Conservation (phyloP, 37 sponge, comb jelly and placozoan genomes). For the Crambe crambe region DNA sequence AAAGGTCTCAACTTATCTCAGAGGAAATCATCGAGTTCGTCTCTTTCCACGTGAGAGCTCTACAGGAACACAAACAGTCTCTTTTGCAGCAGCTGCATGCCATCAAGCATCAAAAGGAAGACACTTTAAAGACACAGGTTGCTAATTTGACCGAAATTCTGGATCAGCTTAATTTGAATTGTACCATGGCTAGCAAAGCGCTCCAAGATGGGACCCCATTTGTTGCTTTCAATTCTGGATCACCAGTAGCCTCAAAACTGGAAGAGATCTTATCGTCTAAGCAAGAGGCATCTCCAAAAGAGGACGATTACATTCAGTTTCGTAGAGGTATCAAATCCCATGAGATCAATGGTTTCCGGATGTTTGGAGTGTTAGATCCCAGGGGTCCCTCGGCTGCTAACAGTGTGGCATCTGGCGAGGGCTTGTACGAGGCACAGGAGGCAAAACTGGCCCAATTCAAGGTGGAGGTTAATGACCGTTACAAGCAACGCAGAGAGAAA, state of each 20-base stretch:
- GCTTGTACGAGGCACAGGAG: constrained; percentile 34
- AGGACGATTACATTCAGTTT: constrained; percentile 78
- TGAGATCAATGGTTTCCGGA: constrained; percentile 18
- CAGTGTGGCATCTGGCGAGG: constrained; percentile 24
- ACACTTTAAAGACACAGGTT: constrained; percentile 34
- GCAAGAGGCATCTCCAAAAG: constrained; percentile 31
- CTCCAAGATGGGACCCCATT: constrained; percentile 10
- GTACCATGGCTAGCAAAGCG: constrained; percentile 11
- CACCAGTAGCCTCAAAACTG: constrained; percentile 29
- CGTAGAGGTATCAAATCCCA: constrained; percentile 26
- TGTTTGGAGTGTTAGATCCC: constrained; percentile 62
- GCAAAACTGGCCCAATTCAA: constrained; percentile 19
- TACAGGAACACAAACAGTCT: constrained; percentile 75
- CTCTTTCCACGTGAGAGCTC: constrained; percentile 48
- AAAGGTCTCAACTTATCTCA: constrained; percentile 31
- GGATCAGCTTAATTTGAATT: constrained; percentile 6
- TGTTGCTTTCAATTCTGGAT: constrained; percentile 2
- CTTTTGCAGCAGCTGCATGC: constrained; percentile 54
- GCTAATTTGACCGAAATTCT: constrained; percentile 12
- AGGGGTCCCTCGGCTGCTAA: constrained; percentile 56
- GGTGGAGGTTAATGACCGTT: constrained; percentile 50
- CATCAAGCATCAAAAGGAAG: constrained; percentile 35
- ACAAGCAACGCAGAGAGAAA: constrained; percentile 27
- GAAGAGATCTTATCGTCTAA: constrained; percentile 30
- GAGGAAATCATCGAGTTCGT: constrained; percentile 62